Conservation (phyloP, 2,113 vertebrate species). For the Boulengerochromis microlepis region DNA sequence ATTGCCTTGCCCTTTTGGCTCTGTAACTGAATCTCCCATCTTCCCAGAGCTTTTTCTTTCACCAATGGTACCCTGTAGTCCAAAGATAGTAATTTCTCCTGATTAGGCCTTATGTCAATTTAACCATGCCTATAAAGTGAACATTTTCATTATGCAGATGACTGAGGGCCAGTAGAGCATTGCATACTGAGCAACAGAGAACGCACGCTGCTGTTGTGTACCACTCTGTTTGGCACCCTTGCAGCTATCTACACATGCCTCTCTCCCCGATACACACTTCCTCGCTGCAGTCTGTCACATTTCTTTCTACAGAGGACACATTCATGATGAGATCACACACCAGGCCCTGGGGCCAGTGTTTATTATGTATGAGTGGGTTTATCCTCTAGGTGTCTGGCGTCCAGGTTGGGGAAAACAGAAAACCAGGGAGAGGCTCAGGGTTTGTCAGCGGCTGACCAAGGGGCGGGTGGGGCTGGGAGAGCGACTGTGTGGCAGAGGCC, state of each 20-base stretch:
- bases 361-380: slow-evolving; percentile 58
- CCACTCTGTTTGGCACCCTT: slow-evolving; percentile 33
- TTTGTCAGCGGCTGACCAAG: slow-evolving; percentile 22
- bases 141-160: slow-evolving; percentile 47
- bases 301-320: slow-evolving; percentile 41
- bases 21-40: background rate
- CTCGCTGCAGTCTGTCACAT: slow-evolving; percentile 49
- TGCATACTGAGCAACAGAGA: slow-evolving; percentile 6
- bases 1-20: background rate
- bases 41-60: background rate
- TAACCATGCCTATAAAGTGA: slow-evolving; percentile 26
- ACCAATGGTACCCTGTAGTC: background rate
- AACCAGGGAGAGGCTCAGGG: slow-evolving; percentile 6
- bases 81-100: slow-evolving; percentile 5
- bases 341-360: slow-evolving; percentile 53
- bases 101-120: slow-evolving; percentile 30
- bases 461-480: background rate
- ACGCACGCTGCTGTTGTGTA: slow-evolving; percentile 22
- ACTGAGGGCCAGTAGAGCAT: slow-evolving; percentile 1
- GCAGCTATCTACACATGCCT: slow-evolving; percentile 19
- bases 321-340: slow-evolving; percentile 54
- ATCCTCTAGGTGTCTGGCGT: slow-evolving; percentile 39
- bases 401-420: slow-evolving; percentile 23
- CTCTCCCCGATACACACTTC: background rate
- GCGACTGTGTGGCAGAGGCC: background rate